Evolutionary conservation across 2,797 vertebrate species (phyloP).

Genomic region (Neosalanx taihuensis): DNA sequence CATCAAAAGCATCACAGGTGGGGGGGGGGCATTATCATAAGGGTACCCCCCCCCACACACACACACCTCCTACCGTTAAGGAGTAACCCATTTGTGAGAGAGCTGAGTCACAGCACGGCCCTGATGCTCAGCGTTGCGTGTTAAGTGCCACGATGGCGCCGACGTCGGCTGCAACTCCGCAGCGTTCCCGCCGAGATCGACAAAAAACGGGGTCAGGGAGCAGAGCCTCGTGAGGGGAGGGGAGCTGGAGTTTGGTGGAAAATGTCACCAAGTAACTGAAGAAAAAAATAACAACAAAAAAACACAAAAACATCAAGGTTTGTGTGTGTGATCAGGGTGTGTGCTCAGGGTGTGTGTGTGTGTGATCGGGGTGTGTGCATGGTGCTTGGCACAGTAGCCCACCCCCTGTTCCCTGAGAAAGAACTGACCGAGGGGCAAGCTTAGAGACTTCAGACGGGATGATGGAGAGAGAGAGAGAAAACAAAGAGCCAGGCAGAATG

Average conservation of each 20-base stretch:
- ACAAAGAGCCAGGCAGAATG: no score
- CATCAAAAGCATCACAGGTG: constrained; percentile 62
- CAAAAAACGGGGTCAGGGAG: constrained; percentile 52
- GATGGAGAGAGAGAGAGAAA: no score
- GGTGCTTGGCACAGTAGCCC: constrained; percentile 33
- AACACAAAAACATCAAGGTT: constrained; percentile 5
- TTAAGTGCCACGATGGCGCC: constrained; percentile 47
- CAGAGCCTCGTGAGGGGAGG: constrained; percentile 44
- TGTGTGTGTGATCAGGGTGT: no score
- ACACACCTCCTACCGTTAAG: constrained; percentile 9
- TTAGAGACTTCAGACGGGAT: no score
- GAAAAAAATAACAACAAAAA: constrained; percentile 39
- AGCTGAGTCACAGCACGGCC: constrained; percentile 49
- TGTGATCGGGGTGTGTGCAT: constrained; percentile 29
- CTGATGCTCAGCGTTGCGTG: constrained; percentile 47
- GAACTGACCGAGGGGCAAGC: no score
- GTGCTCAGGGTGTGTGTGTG: background rate
- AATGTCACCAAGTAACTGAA: constrained; percentile 41
- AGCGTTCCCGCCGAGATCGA: constrained; percentile 40
- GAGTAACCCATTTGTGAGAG: constrained; percentile 31
- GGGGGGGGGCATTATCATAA: constrained; percentile 57
- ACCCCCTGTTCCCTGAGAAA: constrained; percentile 55
- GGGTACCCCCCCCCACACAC: constrained; percentile 54
- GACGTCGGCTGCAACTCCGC: constrained; percentile 52
- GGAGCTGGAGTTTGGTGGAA: constrained; percentile 45